phyloP scores from a whole-genome alignment of 2,113 vertebrate genomes.

The Theristicus caerulescens region DNA sequence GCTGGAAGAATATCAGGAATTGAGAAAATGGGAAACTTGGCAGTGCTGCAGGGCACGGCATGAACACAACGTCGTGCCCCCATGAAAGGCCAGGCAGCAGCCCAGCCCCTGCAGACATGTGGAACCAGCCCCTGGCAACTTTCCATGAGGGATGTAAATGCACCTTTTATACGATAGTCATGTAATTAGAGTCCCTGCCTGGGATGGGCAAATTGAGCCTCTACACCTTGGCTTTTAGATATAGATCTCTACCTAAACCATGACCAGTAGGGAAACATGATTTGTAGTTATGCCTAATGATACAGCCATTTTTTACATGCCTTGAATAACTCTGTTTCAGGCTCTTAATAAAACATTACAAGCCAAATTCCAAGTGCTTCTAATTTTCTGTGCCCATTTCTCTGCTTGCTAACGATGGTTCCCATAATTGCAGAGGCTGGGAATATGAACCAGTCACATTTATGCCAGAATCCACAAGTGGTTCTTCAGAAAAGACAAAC shows the following conservation, averaged over 20 bases:
- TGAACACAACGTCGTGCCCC: rapidly evolving
- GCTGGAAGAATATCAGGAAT: neutral
- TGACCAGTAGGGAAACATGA: neutral
- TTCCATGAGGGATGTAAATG: neutral
- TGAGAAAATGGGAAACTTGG: neutral
- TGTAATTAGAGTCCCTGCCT: neutral
- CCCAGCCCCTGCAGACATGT: neutral
- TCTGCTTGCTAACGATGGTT: neutral
- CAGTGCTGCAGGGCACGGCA: rapidly evolving
- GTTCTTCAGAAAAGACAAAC: neutral
- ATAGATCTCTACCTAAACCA: neutral
- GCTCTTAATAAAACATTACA: neutral
- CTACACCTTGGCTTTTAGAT: neutral
- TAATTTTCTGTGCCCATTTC: neutral
- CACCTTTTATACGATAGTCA: neutral
- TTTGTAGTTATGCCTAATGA: neutral
- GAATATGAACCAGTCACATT: rapidly evolving
- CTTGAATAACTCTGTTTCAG: neutral
- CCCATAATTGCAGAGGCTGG: neutral
- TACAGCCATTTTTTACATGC: neutral
- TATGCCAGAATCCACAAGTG: neutral
- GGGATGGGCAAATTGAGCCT: neutral
- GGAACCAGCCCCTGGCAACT: neutral
- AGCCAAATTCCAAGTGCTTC: neutral
- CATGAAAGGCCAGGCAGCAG: rapidly evolving